Conservation (phyloP, 2,888 invertebrate species). For the Drosophila subquinaria region DNA sequence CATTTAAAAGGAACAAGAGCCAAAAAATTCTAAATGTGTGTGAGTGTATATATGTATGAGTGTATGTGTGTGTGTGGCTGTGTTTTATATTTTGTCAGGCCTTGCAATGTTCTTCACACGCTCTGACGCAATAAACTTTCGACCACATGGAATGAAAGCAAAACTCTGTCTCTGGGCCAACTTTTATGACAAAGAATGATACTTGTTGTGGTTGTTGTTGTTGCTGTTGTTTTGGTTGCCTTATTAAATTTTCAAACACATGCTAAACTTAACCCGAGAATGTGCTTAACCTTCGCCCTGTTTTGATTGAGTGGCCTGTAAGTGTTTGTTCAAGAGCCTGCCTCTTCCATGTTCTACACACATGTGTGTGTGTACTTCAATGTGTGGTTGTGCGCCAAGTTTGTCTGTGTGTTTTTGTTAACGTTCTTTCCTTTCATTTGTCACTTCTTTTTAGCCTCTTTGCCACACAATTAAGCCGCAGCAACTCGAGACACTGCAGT, state of each 20-base stretch:
- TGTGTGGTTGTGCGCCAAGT: conserved; percentile 9
- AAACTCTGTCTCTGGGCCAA: conserved; percentile 43
- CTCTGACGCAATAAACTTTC: conserved; percentile 35
- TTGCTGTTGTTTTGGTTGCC: conserved; percentile 38
- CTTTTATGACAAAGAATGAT: conserved; percentile 21
- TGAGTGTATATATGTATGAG: background rate
- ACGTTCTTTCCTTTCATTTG: conserved; percentile 29
- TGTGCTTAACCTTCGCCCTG: conserved; percentile 78
- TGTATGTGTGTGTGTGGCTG: conserved; percentile 2
- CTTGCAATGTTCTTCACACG: conserved; percentile 29
- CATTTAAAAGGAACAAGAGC: conserved; percentile 48
- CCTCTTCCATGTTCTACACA: conserved; percentile 4
- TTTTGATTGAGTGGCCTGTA: conserved; percentile 76
- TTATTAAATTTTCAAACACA: conserved; percentile 80
- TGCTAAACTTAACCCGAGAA: conserved; percentile 79
- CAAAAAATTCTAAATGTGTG: conserved; percentile 16
- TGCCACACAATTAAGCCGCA: conserved; percentile 55
- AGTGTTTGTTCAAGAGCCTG: conserved; percentile 71
- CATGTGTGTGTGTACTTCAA: conserved; percentile 8
- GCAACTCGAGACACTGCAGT: conserved; percentile 49
- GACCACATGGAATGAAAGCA: conserved; percentile 23
- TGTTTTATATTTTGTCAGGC: conserved; percentile 26
- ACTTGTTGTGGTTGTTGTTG: conserved; percentile 9
- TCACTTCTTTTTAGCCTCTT: conserved; percentile 39
- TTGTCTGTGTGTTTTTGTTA: conserved; percentile 34